phyloP scores from a whole-genome alignment of 1,140 invertebrate genomes.

The Reticulitermes speratus region DNA sequence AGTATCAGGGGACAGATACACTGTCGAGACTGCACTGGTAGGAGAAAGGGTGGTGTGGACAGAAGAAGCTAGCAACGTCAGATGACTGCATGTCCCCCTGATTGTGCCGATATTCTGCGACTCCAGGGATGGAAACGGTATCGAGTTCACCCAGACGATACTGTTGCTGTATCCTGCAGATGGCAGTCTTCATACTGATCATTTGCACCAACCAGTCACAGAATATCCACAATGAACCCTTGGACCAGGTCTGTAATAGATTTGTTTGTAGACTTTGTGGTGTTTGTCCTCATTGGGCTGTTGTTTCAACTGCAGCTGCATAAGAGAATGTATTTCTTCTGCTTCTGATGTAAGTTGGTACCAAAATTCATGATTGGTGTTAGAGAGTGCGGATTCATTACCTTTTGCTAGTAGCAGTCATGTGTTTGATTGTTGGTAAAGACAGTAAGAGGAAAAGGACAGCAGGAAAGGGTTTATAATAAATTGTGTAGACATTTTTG shows the following conservation, averaged over 20 bases:
- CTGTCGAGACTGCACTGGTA: neutral
- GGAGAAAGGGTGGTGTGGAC: neutral
- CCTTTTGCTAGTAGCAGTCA: too few species aligned
- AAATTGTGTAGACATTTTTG: too few species aligned
- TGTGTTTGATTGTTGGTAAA: too few species aligned
- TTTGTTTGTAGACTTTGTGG: neutral
- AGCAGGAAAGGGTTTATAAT: too few species aligned
- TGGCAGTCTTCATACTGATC: neutral
- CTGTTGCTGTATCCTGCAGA: neutral
- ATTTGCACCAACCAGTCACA: neutral
- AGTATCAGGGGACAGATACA: neutral
- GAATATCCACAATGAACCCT: constrained; percentile 15
- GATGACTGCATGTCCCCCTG: constrained; percentile 7
- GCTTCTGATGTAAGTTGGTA: constrained; percentile 2
- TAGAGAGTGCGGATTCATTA: too few species aligned
- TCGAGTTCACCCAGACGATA: neutral
- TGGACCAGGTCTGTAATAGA: neutral
- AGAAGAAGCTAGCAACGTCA: neutral
- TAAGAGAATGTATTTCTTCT: neutral
- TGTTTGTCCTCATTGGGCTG: neutral
- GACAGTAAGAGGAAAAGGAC: too few species aligned
- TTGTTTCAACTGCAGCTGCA: neutral
- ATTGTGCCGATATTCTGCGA: constrained; percentile 14
- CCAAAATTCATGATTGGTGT: too few species aligned
- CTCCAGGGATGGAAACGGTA: constrained; percentile 12